Base-by-base conservation (phyloP, 2,113 vertebrate species). In the Butastur rufipennis region DNA sequence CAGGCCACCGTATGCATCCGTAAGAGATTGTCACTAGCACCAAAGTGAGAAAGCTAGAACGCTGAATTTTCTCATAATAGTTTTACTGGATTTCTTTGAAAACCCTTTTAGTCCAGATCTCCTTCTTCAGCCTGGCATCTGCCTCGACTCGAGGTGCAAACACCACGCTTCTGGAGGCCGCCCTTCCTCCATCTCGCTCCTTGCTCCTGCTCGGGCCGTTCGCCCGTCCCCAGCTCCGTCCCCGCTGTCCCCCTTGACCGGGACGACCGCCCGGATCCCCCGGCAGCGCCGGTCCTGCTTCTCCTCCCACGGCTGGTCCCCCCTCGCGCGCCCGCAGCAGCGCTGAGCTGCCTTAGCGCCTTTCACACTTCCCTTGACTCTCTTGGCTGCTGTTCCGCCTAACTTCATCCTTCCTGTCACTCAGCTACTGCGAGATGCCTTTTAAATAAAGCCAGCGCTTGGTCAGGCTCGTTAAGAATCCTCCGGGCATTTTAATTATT, bases 291-390 rank as follows among this genome's bases (percentile, higher is more conserved):
- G 0, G 43, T 89, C 32, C 70, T 1, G 0, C 36, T n/a, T 55
- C 58, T 89, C 32, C 32, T 55, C 84, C 40, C 29, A 18, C 3
- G 0, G 43, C 91, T 85, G 21, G 5, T 56, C 34, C 61, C 38
- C 7, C 34, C 42, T 84, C 21, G 5, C 5, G 1, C 0, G 4
- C 89, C 78, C 4, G 5, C 86, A 92, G 70, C 95, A 68, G 1
- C 26, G 85, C 86, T 70, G 78, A 91, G 89, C 88, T 91, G 81
- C 82, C 70, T 92, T 89, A 81, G 72, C 38, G 17, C 26, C 11
- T 91, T 95, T 95, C 95, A 94, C 95, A 90, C 94, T 95, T 93
- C 73, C 73, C 62, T 93, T 96, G 95, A 93, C 96, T 95, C 91
- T 90, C 94, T 93, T 95, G 95, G 96, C 93, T 95, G 93, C 78